Conservation (phyloP, 2,797 vertebrate genomes). For the Garrulus glandarius region DNA sequence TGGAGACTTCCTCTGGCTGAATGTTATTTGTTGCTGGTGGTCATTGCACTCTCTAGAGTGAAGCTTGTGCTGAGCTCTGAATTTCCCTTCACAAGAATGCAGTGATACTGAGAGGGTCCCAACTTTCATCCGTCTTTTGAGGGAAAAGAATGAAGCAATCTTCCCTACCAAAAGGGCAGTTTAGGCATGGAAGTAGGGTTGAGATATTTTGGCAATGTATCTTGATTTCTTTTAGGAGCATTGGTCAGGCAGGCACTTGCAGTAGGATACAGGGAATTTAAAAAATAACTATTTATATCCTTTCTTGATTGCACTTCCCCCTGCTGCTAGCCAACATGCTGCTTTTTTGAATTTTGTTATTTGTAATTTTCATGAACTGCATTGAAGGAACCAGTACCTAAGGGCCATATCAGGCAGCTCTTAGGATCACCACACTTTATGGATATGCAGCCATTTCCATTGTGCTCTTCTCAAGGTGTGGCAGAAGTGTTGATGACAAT, state of each 20-base stretch:
- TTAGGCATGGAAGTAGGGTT: not conserved
- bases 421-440: rapidly evolving
- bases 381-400: not conserved
- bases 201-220: rapidly evolving
- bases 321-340: not conserved
- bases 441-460: not conserved
- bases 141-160: not conserved
- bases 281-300: not conserved
- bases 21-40: not conserved
- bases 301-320: not conserved
- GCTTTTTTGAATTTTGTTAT: not conserved
- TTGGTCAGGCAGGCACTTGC: not conserved
- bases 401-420: not conserved
- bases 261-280: not conserved
- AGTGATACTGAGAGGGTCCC: not conserved
- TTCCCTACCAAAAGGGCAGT: not conserved
- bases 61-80: not conserved
- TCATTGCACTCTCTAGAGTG: not conserved
- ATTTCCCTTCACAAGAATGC: not conserved
- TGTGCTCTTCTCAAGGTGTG: not conserved
- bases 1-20: not conserved
- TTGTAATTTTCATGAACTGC: not conserved
- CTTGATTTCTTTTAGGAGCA: not conserved
- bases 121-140: not conserved
- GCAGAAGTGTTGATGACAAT: not conserved